These are phyloP conservation scores for Anorthoa munda DNA, from an alignment of 2,888 invertebrate genomes.

Conservation along the genomic window DNA sequence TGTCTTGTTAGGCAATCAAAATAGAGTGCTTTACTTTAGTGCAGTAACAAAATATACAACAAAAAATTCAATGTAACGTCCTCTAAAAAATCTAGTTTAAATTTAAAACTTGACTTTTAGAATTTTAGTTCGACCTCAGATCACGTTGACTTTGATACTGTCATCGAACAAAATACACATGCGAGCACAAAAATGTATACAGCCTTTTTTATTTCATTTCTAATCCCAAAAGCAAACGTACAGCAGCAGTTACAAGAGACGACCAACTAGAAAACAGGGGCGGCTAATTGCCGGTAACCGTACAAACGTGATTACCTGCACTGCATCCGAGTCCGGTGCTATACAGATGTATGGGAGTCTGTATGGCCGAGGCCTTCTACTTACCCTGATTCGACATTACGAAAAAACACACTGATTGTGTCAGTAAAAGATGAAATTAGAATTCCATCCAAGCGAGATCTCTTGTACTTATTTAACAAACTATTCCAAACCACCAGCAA, in stretches of 20 bases:
- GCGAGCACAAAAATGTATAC: not conserved
- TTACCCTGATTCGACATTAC: conserved; percentile 22
- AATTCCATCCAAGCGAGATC: not conserved
- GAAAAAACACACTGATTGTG: conserved; percentile 24
- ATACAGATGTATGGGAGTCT: conserved; percentile 37
- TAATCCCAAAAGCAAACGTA: conserved; percentile 35
- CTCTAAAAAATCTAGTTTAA: conserved; percentile 6
- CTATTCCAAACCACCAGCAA: not conserved
- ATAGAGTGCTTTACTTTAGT: conserved; percentile 39
- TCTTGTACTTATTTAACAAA: not conserved
- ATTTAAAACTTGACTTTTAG: conserved; percentile 2
- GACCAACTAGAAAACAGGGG: conserved; percentile 68
- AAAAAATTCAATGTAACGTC: conserved; percentile 16
- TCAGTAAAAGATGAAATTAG: conserved; percentile 3
- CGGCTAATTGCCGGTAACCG: conserved; percentile 84
- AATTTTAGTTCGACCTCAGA: not conserved
- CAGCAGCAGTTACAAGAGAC: conserved; percentile 54
- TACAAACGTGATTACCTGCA: conserved; percentile 74
- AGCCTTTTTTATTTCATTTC: conserved; percentile 15
- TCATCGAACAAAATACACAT: not conserved
- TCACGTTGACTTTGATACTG: not conserved
- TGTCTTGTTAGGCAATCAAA: conserved; percentile 40
- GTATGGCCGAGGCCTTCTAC: conserved; percentile 28
- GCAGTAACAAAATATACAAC: conserved; percentile 27
- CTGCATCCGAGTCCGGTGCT: conserved; percentile 50